Conservation (phyloP, 1,140 invertebrate genomes). For the Drosophila ohnishii region DNA sequence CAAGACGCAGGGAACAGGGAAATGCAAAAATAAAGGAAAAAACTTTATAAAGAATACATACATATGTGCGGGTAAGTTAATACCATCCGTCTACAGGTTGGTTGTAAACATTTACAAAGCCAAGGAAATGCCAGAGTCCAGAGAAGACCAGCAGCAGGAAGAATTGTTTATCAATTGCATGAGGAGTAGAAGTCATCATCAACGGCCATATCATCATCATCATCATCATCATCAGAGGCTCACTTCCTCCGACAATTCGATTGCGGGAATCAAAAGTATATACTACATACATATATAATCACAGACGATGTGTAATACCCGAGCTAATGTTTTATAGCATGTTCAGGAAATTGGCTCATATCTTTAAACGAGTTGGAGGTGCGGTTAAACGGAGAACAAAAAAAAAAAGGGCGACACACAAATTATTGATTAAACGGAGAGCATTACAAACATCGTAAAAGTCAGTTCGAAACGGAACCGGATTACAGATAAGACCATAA, state of each 20-base stretch:
- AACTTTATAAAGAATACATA: slow-evolving; percentile 12
- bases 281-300: slow-evolving; percentile 13
- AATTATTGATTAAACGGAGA: slow-evolving; percentile 66
- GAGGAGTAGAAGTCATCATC: slow-evolving; percentile 16
- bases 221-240: not conserved
- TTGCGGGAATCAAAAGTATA: slow-evolving; percentile 20
- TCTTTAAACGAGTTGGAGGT: slow-evolving; percentile 29
- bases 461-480: slow-evolving; percentile 34
- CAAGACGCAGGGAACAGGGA: slow-evolving; percentile 47
- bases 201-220: not conserved
- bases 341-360: slow-evolving; percentile 64
- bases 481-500: slow-evolving; percentile 29
- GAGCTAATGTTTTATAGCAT: slow-evolving; percentile 24
- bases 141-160: slow-evolving; percentile 20
- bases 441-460: slow-evolving; percentile 55
- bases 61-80: slow-evolving; percentile 30
- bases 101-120: slow-evolving; percentile 31
- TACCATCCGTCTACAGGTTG: slow-evolving; percentile 36
- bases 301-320: slow-evolving; percentile 9
- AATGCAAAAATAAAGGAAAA: slow-evolving; percentile 31
- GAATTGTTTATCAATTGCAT: slow-evolving; percentile 33
- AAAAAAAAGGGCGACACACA: slow-evolving; percentile 40
- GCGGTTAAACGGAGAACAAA: slow-evolving; percentile 27
- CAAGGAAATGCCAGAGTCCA: slow-evolving; percentile 25
- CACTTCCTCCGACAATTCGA: slow-evolving; percentile 37